Evolutionary conservation across 2,113 vertebrate genomes (phyloP).

Genomic region (Cephalopterus ornatus): DNA sequence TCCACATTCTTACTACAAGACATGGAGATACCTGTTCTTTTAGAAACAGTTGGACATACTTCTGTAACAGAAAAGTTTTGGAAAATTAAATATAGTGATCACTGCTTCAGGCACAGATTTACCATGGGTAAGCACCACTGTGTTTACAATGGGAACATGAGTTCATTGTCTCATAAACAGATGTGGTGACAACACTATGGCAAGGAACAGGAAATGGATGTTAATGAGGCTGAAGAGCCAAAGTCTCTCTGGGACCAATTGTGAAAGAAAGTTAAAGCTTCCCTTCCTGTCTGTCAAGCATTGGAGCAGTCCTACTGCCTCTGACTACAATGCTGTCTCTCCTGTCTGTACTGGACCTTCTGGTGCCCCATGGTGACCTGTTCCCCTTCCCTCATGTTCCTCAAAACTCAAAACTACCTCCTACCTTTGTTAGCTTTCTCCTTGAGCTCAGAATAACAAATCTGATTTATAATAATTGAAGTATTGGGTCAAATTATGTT

Average conservation of each 20-base stretch:
- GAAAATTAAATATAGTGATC: neutral
- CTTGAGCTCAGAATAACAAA: neutral
- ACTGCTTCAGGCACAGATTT: neutral
- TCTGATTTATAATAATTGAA: neutral
- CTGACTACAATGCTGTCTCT: neutral
- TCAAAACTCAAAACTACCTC: neutral
- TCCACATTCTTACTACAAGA: neutral
- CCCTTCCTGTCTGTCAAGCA: neutral
- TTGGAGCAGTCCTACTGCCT: neutral
- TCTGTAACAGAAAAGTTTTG: neutral
- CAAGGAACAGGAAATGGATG: conserved; percentile 12
- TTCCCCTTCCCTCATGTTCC: neutral
- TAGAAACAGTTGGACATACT: neutral
- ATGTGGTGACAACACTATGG: neutral
- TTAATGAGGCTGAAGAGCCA: conserved; percentile 32
- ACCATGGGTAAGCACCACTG: neutral
- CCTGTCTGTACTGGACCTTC: neutral
- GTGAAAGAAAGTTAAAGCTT: neutral
- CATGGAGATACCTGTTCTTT: neutral
- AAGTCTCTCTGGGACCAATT: conserved; percentile 15
- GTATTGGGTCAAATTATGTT: neutral
- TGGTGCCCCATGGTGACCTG: neutral
- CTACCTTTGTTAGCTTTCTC: neutral
- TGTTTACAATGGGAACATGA: conserved; percentile 8
- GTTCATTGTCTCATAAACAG: neutral